Evolutionary conservation across 2,797 vertebrate species (phyloP), one percentile per base, ranked within the genome.

Genomic region (Siniperca obscura): DNA sequence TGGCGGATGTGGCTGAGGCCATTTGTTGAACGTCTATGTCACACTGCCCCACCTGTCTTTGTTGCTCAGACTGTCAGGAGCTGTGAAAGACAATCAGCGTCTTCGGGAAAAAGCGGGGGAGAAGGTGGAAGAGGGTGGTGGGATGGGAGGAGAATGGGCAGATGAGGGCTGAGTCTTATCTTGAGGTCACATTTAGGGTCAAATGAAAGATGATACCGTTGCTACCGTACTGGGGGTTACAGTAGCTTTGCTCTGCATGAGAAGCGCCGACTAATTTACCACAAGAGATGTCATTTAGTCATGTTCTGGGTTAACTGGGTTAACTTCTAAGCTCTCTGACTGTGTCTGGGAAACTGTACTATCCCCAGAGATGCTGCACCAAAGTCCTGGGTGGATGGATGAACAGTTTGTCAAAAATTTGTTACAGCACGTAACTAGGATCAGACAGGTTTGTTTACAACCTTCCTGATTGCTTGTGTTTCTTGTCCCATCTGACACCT

Each of bases 161-260:
- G 42, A 53, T 50, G 66, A 65, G 80, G 34, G 64, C 5, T 34
- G 53, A 64, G 59, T 78, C 70, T 84, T 84, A 90, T 91, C 85
- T 86, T 42, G 69, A 80, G 89, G 86, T 91, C 85, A 84, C 55
- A 27, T 10, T 25, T 40, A 56, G 74, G 84, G 87, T 89, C 42
- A 82, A 81, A 72, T 64, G 83, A 90, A 88, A 91, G 83, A 64
- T 60, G 74, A 90, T 71, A 85, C 76, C 61, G 68, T 52, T 84
- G 85, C 87, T 86, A 78, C 67, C 14, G 50, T 62, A 30, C 46
- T 27, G n/a, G 22, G 53, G 72, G 42, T 81, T 81, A 59, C 77
- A 66, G 65, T 69, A 77, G 55, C 73, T 66, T 25, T 70, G 22
- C 42, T 64, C 40, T 34, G 13, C 50, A 46, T 27, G 76, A 80